Evolutionary conservation across 2,113 vertebrate species (phyloP).

Genomic region (Serinus canaria): DNA sequence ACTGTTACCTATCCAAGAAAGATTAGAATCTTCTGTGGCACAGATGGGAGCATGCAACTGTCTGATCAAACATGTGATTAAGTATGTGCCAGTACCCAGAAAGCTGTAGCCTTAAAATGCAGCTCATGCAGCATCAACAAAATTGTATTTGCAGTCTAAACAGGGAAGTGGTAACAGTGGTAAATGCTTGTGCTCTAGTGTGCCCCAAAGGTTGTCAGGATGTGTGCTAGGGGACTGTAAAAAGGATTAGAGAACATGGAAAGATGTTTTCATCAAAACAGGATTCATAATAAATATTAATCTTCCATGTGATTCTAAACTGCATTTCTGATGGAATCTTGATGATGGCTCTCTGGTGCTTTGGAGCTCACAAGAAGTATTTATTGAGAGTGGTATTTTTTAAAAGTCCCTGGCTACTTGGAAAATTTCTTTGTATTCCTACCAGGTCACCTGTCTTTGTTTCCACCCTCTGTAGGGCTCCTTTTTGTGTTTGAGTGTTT

Average conservation of each 20-base stretch:
- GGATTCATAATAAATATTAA: background rate
- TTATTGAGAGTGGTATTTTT: background rate
- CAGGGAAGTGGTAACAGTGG: background rate
- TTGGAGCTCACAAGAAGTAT: background rate
- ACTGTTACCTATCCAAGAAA: constrained; percentile 34
- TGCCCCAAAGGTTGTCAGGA: background rate
- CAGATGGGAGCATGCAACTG: constrained; percentile 29
- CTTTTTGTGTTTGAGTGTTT: background rate
- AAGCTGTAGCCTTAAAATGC: constrained; percentile 24
- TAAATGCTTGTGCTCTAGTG: background rate
- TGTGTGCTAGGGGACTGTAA: background rate
- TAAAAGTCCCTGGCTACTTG: background rate
- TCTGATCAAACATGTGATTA: constrained; percentile 53
- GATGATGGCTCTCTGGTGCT: background rate
- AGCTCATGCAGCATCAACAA: background rate
- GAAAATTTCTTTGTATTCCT: background rate
- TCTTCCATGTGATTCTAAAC: background rate
- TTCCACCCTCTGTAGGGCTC: background rate
- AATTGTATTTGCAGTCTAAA: background rate
- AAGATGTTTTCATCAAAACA: constrained; percentile 15
- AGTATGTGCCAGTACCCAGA: constrained; percentile 21
- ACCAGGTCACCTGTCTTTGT: background rate
- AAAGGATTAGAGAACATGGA: background rate
- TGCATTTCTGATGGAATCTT: background rate
- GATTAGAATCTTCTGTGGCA: constrained; percentile 53